Evolutionary conservation across 2,797 vertebrate species (phyloP).

Genomic region (Catharus ustulatus): DNA sequence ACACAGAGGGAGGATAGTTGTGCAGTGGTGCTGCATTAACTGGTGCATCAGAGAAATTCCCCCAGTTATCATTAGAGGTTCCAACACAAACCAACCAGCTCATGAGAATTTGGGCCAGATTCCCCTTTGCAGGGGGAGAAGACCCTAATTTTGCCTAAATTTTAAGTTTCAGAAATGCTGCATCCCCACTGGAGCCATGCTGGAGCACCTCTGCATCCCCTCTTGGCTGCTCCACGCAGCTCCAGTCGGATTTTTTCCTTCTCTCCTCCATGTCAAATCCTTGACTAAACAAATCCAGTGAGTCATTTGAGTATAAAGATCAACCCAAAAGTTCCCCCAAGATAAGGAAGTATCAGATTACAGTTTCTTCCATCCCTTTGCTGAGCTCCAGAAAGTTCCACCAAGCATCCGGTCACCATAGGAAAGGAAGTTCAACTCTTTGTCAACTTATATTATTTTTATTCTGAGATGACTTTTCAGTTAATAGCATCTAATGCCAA

Average conservation of each 20-base stretch:
- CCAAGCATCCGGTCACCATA: background rate
- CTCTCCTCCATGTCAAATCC: background rate
- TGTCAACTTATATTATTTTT: background rate
- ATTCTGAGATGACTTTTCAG: background rate
- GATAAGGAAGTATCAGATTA: background rate
- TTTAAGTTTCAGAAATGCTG: background rate
- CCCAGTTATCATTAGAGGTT: background rate
- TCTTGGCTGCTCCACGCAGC: background rate
- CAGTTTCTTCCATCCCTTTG: background rate
- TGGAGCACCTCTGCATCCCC: background rate
- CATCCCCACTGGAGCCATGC: fast-evolving
- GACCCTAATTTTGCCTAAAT: background rate
- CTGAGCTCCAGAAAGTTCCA: fast-evolving
- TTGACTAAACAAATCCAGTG: background rate
- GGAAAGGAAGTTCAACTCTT: background rate
- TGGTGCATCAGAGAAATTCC: background rate
- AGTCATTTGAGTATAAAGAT: background rate
- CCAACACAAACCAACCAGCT: background rate
- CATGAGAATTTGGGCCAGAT: background rate
- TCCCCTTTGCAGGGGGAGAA: fast-evolving
- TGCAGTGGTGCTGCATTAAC: background rate
- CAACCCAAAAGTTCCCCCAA: background rate
- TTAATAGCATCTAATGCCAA: background rate
- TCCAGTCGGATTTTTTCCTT: background rate
- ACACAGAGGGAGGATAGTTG: background rate